Evolutionary conservation across 2,797 vertebrate genomes (phyloP).

Genomic region (Hoplostethus mediterraneus): DNA sequence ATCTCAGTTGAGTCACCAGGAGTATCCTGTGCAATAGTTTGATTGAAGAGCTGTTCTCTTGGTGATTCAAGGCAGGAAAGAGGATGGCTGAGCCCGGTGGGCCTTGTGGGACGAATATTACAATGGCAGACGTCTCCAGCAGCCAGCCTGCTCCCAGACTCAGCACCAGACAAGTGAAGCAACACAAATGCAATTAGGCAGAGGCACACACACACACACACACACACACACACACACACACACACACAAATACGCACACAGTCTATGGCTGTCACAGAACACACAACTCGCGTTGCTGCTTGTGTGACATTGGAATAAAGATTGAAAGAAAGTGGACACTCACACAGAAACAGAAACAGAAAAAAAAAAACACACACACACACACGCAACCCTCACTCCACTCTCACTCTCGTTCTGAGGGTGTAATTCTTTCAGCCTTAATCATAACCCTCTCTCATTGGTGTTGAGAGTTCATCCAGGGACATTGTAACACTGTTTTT

Average conservation of each 20-base stretch:
- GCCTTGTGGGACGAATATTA: conserved; percentile 49
- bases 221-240: conserved; percentile 5
- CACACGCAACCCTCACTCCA: background rate
- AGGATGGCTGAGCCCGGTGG: conserved; percentile 40
- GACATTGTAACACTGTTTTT: background rate
- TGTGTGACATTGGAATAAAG: conserved; percentile 15
- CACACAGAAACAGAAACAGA: too few species aligned
- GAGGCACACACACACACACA: conserved; percentile 6
- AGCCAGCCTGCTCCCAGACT: conserved; percentile 51
- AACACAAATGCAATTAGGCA: conserved; percentile 56
- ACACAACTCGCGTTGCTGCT: conserved; percentile 11
- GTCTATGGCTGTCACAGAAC: conserved; percentile 8
- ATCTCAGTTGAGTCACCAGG: conserved; percentile 69
- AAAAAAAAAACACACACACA: background rate
- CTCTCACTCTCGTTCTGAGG: background rate
- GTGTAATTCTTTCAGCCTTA: background rate
- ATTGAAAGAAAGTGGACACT: background rate
- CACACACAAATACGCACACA: background rate
- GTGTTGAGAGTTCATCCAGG: conserved; percentile 12
- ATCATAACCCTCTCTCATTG: background rate
- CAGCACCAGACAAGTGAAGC: conserved; percentile 42
- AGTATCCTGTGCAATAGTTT: conserved; percentile 69
- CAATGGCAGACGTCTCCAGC: conserved; percentile 60
- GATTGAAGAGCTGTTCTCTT: conserved; percentile 70
- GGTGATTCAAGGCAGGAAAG: conserved; percentile 57